Base-by-base conservation (phyloP, 2,888 invertebrate genomes). In the Leucophora obtusa region DNA sequence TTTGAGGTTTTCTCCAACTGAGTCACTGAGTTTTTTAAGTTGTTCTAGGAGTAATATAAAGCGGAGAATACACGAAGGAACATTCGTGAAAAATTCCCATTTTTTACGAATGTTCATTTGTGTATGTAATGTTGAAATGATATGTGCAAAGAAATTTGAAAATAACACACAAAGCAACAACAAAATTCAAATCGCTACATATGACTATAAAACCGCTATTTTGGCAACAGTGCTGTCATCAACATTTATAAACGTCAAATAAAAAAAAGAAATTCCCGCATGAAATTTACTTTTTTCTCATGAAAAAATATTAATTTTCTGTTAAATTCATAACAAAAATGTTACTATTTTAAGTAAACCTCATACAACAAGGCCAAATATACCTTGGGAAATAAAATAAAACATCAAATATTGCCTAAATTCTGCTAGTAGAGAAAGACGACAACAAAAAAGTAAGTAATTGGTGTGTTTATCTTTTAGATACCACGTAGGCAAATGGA, bases 401-500 rank as follows among this genome's bases (percentile, higher is more conserved):
- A 38, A 35, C 35, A 69, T 51, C n/a, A 10, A 38, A 58, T 68
- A n/a, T 68, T 43, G 35, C 54, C 47, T 24, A 66, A 66, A 66
- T 28, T 28, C 2, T 14, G n/a, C 15, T 28, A 66, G 54, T 66
- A 2, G 28, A 24, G 15, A 51, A 35, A 63, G 47, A 17, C 71
- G 28, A 50, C 56, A 65, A 65, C 54, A 66, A 33, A 50, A 51
- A 28, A 17, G 60, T 54, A 53, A 50, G 51, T 51, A 28, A 28
- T 28, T 6, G n/a, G n/a, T n/a, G n/a, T n/a, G n/a, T n/a, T n/a
- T n/a, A n/a, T n/a, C n/a, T n/a, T n/a, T n/a, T 86, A 87, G 86
- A 87, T 85, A 86, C 89, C 89, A 89, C 89, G 89, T 89, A 89
- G 80, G 89, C 88, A 89, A 86, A 84, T 71, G 63, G 58, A 28